Evolutionary conservation across 2,113 vertebrate genomes (phyloP).

Genomic region (Myodes glareolus): DNA sequence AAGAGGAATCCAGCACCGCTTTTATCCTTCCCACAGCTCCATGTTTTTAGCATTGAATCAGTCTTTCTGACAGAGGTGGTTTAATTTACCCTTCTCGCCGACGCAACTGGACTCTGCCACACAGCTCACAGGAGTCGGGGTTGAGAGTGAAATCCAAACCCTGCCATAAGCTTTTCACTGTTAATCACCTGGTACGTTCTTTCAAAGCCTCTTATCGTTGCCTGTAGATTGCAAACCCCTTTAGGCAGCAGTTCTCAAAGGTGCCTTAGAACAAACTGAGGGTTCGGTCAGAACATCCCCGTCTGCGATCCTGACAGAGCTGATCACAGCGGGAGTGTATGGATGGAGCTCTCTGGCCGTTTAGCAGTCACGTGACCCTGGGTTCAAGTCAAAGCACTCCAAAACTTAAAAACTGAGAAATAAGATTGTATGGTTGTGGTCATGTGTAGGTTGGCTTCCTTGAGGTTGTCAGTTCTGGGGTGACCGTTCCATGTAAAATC

Average conservation of each 20-base stretch:
- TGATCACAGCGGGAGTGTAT: background rate
- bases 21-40: background rate
- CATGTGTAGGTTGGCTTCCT: background rate
- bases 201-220: background rate
- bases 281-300: background rate
- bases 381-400: background rate
- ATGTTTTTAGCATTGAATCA: background rate
- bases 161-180: background rate
- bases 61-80: background rate
- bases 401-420: background rate
- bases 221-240: background rate
- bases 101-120: background rate
- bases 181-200: background rate
- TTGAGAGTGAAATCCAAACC: background rate
- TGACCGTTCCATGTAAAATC: slow-evolving; percentile 24
- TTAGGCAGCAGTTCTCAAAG: background rate
- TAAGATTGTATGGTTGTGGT: background rate
- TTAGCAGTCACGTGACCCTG: background rate
- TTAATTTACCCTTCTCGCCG: background rate
- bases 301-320: background rate
- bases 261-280: background rate
- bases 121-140: background rate
- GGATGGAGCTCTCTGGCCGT: too few relatives aligned
- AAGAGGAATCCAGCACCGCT: background rate
- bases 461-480: background rate